Base-by-base conservation (phyloP, 2,888 invertebrate species). In the Bimastos eiseni region DNA sequence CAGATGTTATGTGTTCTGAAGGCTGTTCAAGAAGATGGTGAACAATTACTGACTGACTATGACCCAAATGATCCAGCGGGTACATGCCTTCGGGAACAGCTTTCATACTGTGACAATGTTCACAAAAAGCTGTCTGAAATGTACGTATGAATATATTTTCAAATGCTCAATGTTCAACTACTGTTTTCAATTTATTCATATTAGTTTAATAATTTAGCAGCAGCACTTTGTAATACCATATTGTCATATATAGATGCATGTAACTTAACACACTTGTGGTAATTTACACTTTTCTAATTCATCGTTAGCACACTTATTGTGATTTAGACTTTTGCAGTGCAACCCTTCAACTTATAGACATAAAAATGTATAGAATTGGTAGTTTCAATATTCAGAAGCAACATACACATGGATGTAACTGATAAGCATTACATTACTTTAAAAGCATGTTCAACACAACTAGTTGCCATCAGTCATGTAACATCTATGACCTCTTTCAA, bases 111-210 rank as follows among this genome's bases (percentile, higher is more conserved):
- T 89, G 55, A 89, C 70, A 37, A 89, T 8, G 90, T 86, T 36
- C 86, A 86, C 21, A 86, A 86, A 86, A 86, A 19, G 36, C 86
- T 86, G 86, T 86, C 86, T 86, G 86, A 86, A 36, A 86, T 86
- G 86, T 86, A 24, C n/a, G 86, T 86, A 70, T 70, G 30, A 70
- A 70, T n/a, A n/a, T 17, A 70, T 70, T 70, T 70, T 70, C 70
- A 70, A 70, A 70, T n/a, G n/a, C 1, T n/a, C 6, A 17, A n/a
- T 49, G 24, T n/a, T 70, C n/a, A 70, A n/a, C 49, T 49, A 24
- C 21, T 6, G 49, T 21, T 49, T 70, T 70, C 70, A 8, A 70
- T 70, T n/a, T 8, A n/a, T 70, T 70, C 8, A 8, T 70, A n/a
- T n/a, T n/a, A n/a, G 70, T 70, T 70, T 30, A 30, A 30, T n/a